phyloP scores from a whole-genome alignment of 1,140 invertebrate genomes.

The Sarcophaga bullata region DNA sequence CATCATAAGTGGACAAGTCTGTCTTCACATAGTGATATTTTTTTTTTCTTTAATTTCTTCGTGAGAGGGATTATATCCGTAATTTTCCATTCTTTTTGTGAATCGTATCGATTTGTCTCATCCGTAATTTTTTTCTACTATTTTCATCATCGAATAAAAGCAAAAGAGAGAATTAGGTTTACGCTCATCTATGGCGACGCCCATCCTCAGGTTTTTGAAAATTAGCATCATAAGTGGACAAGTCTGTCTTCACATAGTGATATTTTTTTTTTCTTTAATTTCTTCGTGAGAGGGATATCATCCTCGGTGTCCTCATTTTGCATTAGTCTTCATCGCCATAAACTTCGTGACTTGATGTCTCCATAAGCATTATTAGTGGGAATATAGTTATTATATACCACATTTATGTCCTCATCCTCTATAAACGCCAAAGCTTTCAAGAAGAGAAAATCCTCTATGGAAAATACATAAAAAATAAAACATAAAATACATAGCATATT shows the following conservation, averaged over 20 bases:
- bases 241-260: slow-evolving; percentile 18
- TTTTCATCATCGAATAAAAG: neutral
- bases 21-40: slow-evolving; percentile 19
- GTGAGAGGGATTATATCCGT: too few relatives aligned
- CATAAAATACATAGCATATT: too few relatives aligned
- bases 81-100: neutral
- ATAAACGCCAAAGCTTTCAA: neutral
- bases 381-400: neutral
- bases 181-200: neutral
- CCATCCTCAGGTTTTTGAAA: neutral
- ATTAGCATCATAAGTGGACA: neutral
- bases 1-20: neutral
- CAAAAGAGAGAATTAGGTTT: neutral
- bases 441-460: neutral
- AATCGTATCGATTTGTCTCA: neutral
- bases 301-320: neutral
- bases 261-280: neutral
- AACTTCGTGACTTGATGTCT: slow-evolving; percentile 6
- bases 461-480: too few relatives aligned
- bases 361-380: neutral
- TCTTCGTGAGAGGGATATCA: neutral
- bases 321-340: neutral
- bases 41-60: neutral
- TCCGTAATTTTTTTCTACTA: too few relatives aligned
- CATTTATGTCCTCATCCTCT: neutral